These are phyloP conservation scores for Mechanitis messenoides DNA, from an alignment of 2,888 invertebrate species.

Conservation along the genomic window DNA sequence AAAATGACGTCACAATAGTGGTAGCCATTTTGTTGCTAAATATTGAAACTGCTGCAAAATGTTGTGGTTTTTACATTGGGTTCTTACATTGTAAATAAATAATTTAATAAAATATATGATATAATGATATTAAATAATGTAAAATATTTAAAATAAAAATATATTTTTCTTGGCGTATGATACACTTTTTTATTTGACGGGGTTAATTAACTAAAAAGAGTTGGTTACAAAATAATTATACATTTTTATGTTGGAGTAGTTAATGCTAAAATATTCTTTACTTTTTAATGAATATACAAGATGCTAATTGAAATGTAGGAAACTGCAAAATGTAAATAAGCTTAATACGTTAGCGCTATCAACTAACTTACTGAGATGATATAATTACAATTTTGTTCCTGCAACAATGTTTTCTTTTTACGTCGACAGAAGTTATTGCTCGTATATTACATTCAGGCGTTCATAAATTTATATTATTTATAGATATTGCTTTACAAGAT, in stretches of 20 bases:
- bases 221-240: background rate
- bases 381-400: background rate
- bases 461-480: constrained; percentile 1
- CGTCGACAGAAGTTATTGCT: constrained; percentile 6
- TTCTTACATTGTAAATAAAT: too few relatives aligned
- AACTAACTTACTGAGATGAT: background rate
- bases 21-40: too few relatives aligned
- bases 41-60: too few relatives aligned
- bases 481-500: too few relatives aligned
- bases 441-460: constrained; percentile 4
- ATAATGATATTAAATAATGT: too few relatives aligned
- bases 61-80: too few relatives aligned
- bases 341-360: background rate
- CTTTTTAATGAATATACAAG: background rate
- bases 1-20: too few relatives aligned
- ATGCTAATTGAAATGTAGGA: constrained; percentile 6
- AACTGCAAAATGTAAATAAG: background rate
- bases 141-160: too few relatives aligned
- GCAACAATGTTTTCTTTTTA: constrained; percentile 1
- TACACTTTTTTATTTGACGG: background rate
- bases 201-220: background rate
- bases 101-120: too few relatives aligned
- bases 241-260: background rate
- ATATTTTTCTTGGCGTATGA: background rate
- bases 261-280: constrained; percentile 1